Percentiles rank a stretch among this genome's conserved stretches.
Evolutionary conservation across 2,797 vertebrate genomes (phyloP).

Genomic region (Sardinella longiceps): DNA sequence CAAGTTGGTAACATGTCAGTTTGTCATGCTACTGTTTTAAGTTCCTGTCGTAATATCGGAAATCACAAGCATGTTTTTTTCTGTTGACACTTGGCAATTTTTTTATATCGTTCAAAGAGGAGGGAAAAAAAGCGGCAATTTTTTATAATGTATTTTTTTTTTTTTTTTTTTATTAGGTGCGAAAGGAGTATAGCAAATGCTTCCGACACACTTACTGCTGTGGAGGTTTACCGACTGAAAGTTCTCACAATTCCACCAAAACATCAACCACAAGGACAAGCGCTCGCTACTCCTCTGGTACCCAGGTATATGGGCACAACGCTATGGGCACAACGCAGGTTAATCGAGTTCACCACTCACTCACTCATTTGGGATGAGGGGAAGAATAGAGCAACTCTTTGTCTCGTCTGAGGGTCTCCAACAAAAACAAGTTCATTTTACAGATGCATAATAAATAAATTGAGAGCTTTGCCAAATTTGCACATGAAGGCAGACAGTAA

Average conservation of each 20-base stretch:
- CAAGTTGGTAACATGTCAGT: background rate
- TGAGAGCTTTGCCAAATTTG: background rate
- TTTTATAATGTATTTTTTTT: background rate
- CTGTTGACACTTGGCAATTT: background rate
- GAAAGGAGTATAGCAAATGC: conserved; percentile 97
- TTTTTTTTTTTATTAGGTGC: conserved; percentile 79
- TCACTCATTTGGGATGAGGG: background rate
- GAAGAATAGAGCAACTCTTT: background rate
- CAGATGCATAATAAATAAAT: background rate
- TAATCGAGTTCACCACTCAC: background rate
- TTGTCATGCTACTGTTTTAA: background rate
- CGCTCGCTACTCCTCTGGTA: conserved; percentile 96
- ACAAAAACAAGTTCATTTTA: no score
- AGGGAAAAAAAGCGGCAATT: background rate
- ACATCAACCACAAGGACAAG: conserved; percentile 93
- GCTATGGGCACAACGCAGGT: background rate
- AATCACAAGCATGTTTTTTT: background rate
- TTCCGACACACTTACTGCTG: conserved; percentile 98
- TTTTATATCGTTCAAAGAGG: background rate
- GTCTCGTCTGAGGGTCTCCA: background rate
- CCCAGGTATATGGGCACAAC: conserved; percentile 97
- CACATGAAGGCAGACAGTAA: background rate
- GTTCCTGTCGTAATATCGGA: no score
- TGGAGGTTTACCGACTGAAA: conserved; percentile 89
- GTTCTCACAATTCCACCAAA: conserved; percentile 93